A percentile compares a stretch with the other conserved stretches of the same genome.
These are phyloP conservation scores for Pelvicachromis taeniatus DNA, from an alignment of 2,113 vertebrate species.

Conservation along the genomic window DNA sequence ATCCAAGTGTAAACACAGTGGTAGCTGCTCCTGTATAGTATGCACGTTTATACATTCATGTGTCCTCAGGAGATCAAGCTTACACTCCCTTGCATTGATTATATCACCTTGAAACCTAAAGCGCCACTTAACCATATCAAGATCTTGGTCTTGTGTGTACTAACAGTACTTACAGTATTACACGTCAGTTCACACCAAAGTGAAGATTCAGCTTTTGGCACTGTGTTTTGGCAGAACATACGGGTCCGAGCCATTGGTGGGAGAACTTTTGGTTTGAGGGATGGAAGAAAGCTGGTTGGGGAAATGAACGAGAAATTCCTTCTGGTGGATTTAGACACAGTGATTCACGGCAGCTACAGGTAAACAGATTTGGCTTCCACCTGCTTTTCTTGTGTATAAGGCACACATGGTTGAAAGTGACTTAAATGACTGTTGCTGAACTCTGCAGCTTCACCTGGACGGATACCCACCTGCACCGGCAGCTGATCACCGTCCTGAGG, in stretches of 20 bases:
- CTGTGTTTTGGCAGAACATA: constrained; percentile 73
- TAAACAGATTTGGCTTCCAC: constrained; percentile 8
- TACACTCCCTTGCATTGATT: background rate
- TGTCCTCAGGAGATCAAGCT: background rate
- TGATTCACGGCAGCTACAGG: constrained; percentile 87
- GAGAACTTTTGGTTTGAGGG: constrained; percentile 76
- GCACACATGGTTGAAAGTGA: background rate
- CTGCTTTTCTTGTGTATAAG: background rate
- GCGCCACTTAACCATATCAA: background rate
- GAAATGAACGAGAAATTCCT: constrained; percentile 81
- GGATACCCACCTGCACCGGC: constrained; percentile 75
- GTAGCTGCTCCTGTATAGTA: background rate
- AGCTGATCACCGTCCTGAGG: constrained; percentile 69
- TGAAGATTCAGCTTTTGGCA: background rate
- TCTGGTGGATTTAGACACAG: constrained; percentile 78
- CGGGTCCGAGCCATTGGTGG: constrained; percentile 74
- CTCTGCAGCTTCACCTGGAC: constrained; percentile 74
- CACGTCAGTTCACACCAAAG: background rate
- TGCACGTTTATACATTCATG: background rate
- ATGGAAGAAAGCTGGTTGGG: constrained; percentile 76
- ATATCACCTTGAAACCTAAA: background rate
- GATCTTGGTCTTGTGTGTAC: background rate
- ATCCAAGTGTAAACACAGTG: background rate
- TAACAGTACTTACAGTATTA: background rate
- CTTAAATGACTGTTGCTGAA: background rate